Evolutionary conservation across 2,113 vertebrate genomes (phyloP), one percentile per base, ranked within the genome.

Genomic region (Barnardius zonarius): DNA sequence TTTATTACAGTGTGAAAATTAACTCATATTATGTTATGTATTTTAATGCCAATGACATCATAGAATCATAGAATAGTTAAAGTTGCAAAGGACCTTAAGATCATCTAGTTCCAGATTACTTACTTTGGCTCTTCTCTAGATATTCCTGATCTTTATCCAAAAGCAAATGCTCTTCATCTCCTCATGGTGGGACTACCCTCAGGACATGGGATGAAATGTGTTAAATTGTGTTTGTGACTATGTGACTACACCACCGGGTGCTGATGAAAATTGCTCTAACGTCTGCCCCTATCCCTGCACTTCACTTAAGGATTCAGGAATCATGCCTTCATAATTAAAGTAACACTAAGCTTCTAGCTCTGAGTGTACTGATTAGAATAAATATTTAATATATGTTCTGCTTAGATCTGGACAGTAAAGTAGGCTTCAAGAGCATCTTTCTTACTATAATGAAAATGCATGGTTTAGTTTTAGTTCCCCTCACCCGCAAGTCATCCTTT

Each of bases 181-280:
- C 20, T 78, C 0, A 0, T 33, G 66, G 43, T 46, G 20, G 33
- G n/a, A 25, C 10, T 69, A 1, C 22, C 20, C 27, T 55, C 43
- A 11, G 63, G 49, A n/a, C 7, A 13, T 18, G 18, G 16, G 25
- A 70, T 1, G 1, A 77, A 86, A 64, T 25, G 63, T 13, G 20
- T 24, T 73, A 35, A 70, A 44, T 3, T 39, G 5, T 35, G 30
- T 8, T n/a, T 3, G 0, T 31, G 24, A 44, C 20, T 55, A 35
- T 22, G 9, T 43, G 49, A 41, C 16, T 46, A 9, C 6, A 11
- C 28, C 19, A 35, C 15, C 7, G 8, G 0, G 1, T 35, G 18
- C n/a, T 19, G 23, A 9, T 84, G 11, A 14, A 74, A 78, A 18
- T 14, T 5, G 5, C 18, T 72, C 15, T 39, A 24, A n/a, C 5